Base-by-base conservation (phyloP, 2,888 invertebrate species). In the Minunthozetes semirufus region DNA sequence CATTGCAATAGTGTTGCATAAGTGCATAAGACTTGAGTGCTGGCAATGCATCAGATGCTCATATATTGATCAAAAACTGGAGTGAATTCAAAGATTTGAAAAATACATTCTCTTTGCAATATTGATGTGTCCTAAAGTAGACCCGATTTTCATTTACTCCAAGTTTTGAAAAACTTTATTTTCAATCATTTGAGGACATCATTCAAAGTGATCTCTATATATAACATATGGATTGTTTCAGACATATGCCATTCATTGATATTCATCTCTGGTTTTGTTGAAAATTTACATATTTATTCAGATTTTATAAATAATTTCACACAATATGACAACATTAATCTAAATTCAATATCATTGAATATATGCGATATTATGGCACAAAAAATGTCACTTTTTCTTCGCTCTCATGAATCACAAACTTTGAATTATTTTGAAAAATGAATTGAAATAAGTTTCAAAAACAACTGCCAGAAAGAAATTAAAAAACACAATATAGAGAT, bases 301-400 rank as follows among this genome's bases (percentile, higher is more conserved):
- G 42, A 68, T 68, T 68, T 68, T 33, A 68, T 38, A 42, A 68
- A 68, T 68, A 68, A 68, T 68, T 38, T 68, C n/a, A 68, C 42
- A 68, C 68, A 68, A 68, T 68, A 68, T 68, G 42, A 68, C 68
- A 22, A 68, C 68, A 68, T 42, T 68, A 68, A 42, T 68, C 68
- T 38, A 9, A 68, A 38, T 68, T 68, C n/a, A n/a, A n/a, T n/a
- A n/a, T 46, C 68, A 38, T 17, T 63, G 33, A 63, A 56, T 17
- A 42, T 68, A 42, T 13, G 5, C 11, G 42, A 42, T 42, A 42
- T 42, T 42, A 42, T 42, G 42, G 11, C 42, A 9, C 5, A 42
- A 33, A 42, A 42, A 42, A 42, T 42, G 11, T 13, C 42, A 33
- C 42, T 11, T 42, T 42, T 42, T 42, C 42, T 42, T 42, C 8